phyloP scores from a whole-genome alignment of 2,113 vertebrate species.

The Pelvicachromis taeniatus region DNA sequence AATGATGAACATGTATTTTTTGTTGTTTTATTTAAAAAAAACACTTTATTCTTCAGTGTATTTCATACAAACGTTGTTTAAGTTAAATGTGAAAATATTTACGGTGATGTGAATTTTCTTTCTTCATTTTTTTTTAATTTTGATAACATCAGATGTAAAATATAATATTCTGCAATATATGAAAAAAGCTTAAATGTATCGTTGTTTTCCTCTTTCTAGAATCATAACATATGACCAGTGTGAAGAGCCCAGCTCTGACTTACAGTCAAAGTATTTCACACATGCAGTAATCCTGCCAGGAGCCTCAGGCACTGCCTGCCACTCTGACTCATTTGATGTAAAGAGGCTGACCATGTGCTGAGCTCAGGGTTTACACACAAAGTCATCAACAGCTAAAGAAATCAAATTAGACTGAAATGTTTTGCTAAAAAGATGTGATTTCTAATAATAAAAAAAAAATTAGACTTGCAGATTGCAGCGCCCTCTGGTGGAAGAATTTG shows the following conservation, averaged over 20 bases:
- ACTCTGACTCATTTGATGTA: neutral
- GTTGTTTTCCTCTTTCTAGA: neutral
- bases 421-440: neutral
- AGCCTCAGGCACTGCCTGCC: neutral
- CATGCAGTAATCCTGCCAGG: neutral
- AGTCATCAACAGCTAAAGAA: neutral
- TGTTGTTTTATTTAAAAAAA: neutral
- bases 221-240: neutral
- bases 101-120: fast-evolving
- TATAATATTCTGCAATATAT: neutral
- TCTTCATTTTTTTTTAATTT: neutral
- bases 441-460: neutral
- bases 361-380: neutral
- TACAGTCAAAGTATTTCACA: neutral
- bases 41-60: neutral
- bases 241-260: neutral
- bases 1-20: neutral
- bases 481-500: neutral
- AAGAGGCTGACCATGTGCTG: neutral
- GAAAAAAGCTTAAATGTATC: neutral
- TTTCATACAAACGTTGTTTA: neutral
- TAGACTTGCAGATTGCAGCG: neutral
- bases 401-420: neutral
- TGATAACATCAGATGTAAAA: neutral
- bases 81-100: neutral